phyloP scores from a whole-genome alignment of 2,113 vertebrate species.

The Larimichthys polyactis region DNA sequence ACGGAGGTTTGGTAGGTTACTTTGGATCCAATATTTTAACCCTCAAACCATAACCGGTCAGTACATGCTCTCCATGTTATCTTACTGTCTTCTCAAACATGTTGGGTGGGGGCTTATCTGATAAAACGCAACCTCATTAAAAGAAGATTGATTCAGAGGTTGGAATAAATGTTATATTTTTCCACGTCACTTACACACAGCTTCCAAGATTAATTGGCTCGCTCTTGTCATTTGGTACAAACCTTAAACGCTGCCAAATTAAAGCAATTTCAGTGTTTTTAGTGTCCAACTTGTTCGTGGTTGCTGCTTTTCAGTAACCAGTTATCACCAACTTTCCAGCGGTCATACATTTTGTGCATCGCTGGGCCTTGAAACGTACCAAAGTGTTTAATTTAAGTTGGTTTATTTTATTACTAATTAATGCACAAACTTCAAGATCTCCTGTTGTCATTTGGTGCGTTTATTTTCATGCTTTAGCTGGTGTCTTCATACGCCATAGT shows the following conservation, averaged over 20 bases:
- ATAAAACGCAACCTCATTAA: neutral
- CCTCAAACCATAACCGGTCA: neutral
- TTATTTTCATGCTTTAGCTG: neutral
- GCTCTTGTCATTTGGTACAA: conserved; percentile 4
- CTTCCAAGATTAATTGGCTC: conserved; percentile 31
- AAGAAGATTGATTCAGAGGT: neutral
- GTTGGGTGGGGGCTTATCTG: neutral
- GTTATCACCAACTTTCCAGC: no score
- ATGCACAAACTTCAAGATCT: neutral
- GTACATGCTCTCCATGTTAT: no score
- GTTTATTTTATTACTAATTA: no score
- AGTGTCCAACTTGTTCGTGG: neutral
- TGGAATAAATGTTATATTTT: conserved; percentile 7
- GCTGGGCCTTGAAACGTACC: neutral
- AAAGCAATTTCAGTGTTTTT: conserved; percentile 3
- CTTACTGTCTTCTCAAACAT: neutral
- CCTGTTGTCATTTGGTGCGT: neutral
- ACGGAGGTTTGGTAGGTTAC: no score
- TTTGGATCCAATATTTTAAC: neutral
- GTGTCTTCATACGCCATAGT: neutral
- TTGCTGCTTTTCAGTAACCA: neutral
- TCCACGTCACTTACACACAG: conserved; percentile 19
- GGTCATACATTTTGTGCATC: neutral
- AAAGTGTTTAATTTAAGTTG: neutral
- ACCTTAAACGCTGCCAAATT: conserved; percentile 21